Base-by-base conservation (phyloP, 2,888 invertebrate genomes). In the Himalopsyche anomala region DNA sequence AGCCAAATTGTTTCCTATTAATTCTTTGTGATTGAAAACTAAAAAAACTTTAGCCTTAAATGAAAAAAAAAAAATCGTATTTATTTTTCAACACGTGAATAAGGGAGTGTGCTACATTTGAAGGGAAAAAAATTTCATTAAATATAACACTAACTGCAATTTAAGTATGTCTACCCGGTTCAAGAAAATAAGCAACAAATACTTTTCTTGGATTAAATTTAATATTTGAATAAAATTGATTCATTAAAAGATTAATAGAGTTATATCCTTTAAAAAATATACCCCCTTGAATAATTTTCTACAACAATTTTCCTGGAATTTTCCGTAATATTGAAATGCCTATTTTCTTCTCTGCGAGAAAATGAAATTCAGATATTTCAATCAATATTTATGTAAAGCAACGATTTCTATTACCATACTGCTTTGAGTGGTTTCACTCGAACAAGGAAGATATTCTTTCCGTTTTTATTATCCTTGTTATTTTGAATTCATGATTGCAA, bases 331-430 rank as follows among this genome's bases (percentile, higher is more conserved):
- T 38, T 12, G 38, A 38, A 74, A 74, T 74, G 3, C 12, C 28
- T 12, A n/a, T 11, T 36, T 19, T 69, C 74, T 74, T 74, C 9
- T 38, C 38, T 36, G n/a, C 19, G 38, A 74, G 74, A 38, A 74
- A 38, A 74, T 74, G 74, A 74, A 74, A 74, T 74, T 74, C 74
- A 74, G 74, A 74, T 74, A 74, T 74, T 74, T 74, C 74, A 74
- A 74, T 74, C 74, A 74, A 74, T 74, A 74, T 74, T 74, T 74
- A 74, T 74, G 74, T 74, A 74, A 74, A 74, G 38, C 74, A 38
- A 74, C 74, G 36, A 36, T 74, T 74, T 28, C 28, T 74, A 74
- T 74, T 74, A 74, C 74, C 74, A 74, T 74, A 74, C 38, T 74
- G 74, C 74, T 74, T 74, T 74, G 74, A 74, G 74, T 74, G 74